Conservation (phyloP, 2,113 vertebrate species). For the Antigone vipio region DNA sequence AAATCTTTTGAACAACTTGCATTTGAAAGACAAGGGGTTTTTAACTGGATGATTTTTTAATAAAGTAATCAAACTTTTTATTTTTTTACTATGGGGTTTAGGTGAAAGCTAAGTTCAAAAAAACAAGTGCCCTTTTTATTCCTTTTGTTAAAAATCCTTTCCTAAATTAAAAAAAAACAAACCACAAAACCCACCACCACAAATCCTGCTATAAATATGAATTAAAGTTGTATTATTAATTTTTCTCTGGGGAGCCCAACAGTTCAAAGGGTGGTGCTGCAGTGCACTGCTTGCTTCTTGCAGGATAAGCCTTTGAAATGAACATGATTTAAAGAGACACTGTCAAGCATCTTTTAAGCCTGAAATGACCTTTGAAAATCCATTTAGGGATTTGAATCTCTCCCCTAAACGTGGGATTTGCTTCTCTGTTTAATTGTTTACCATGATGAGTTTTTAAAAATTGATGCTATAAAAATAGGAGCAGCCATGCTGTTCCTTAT, state of each 20-base stretch:
- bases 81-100: slow-evolving; percentile 9
- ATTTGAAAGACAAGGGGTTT: slow-evolving; percentile 19
- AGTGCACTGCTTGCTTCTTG: slow-evolving; percentile 16
- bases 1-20: neutral
- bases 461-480: slow-evolving; percentile 56
- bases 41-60: slow-evolving; percentile 26
- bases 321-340: slow-evolving; percentile 52
- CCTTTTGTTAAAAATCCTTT: slow-evolving; percentile 44
- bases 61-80: neutral
- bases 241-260: slow-evolving; percentile 51
- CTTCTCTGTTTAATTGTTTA: slow-evolving; percentile 69
- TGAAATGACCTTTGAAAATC: slow-evolving; percentile 64
- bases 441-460: slow-evolving; percentile 69
- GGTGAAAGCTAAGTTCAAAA: slow-evolving; percentile 38
- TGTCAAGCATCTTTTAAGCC: slow-evolving; percentile 49
- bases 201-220: slow-evolving; percentile 62
- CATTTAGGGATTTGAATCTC: slow-evolving; percentile 67
- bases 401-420: slow-evolving; percentile 49
- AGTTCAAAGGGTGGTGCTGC: slow-evolving; percentile 43
- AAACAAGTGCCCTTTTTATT: neutral
- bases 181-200: neutral
- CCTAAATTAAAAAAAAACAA: neutral
- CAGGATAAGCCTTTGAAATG: slow-evolving; percentile 60
- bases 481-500: slow-evolving; percentile 46
- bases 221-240: slow-evolving; percentile 70